A percentile compares a stretch with the other conserved stretches of the same genome.
Evolutionary conservation across 2,888 invertebrate genomes (phyloP).

Genomic region (Aphodius sticticus): DNA sequence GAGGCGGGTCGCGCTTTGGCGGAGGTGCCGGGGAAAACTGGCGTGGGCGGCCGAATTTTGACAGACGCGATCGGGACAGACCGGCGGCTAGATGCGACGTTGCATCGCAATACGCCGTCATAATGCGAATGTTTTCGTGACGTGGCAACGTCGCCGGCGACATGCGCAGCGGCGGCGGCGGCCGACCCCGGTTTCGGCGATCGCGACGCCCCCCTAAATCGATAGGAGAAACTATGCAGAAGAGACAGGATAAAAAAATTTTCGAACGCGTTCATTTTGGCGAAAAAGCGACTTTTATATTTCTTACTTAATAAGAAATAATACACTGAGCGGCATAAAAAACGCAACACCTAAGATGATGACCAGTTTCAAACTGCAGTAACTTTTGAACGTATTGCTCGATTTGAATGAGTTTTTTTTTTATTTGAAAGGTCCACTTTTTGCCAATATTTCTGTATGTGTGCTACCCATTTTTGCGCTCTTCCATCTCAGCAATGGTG

Average conservation of each 20-base stretch:
- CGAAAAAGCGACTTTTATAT: no score
- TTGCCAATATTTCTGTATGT: no score
- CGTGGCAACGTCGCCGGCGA: conserved; percentile 42
- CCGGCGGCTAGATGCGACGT: conserved; percentile 17
- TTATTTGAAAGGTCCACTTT: no score
- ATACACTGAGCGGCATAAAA: no score
- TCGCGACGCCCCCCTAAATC: conserved; percentile 44
- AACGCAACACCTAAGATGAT: no score
- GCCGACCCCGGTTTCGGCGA: conserved; percentile 15
- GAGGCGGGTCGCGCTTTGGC: not conserved
- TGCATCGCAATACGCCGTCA: conserved; percentile 31
- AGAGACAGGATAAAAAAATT: not conserved
- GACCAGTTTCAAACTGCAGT: no score
- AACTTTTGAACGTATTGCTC: no score
- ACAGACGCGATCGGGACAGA: conserved; percentile 16
- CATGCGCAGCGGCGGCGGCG: conserved; percentile 36
- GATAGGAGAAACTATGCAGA: conserved; percentile 33
- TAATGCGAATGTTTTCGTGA: conserved; percentile 28
- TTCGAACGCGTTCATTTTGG: no score
- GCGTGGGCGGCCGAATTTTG: conserved; percentile 43
- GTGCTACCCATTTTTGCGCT: no score
- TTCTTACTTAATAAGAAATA: no score
- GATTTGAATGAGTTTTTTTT: no score
- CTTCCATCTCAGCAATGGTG: no score
- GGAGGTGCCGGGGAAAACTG: conserved; percentile 34